Evolutionary conservation across 92 coral and sea anemone genomes (phyloP), one percentile per base, ranked within the genome.

Genomic region (Siderastrea siderea): DNA sequence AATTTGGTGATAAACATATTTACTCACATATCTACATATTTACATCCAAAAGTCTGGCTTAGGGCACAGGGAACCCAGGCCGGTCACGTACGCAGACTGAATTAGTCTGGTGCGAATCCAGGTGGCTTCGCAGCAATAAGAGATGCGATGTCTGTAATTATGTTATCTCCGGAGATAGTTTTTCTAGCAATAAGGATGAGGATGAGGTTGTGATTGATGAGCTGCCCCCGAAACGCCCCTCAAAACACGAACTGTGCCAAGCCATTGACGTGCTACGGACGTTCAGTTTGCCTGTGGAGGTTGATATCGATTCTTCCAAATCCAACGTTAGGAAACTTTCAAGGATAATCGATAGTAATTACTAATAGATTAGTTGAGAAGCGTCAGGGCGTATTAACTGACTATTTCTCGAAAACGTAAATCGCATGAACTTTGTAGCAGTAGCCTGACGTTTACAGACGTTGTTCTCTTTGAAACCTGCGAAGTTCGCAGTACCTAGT

Each of bases 281-380:
- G n/a, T 79, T 59, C 72, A 87, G 89, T 82, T 50, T 87, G 61
- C 82, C 82, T 72, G 83, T 82, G 49, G 38, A 47, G 77, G 77
- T 74, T 82, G 77, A 88, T 50, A 16, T 12, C 60, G 60, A 77
- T 86, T 66, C 83, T 1, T 66, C 67, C 45, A 86, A 52, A 50
- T 15, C 90, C 89, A 75, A 67, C 84, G 26, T 77, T 38, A 53
- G 47, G 19, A 61, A 85, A 4, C n/a, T 84, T 62, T 84, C 61
- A 63, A 73, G 55, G 53, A 85, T 85, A 53, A 38, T 85, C 77
- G 78, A 85, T 77, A 85, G 89, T 19, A 19, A 85, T 38, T 77
- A 85, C 84, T 19, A 19, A 85, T 38, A 77, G 89, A 85, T 76
- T 50, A 43, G 76, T 67, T 57, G 76, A 76, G 82, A 85, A 85